Base-by-base conservation (phyloP, 2,113 vertebrate genomes). In the Amia ocellicauda region DNA sequence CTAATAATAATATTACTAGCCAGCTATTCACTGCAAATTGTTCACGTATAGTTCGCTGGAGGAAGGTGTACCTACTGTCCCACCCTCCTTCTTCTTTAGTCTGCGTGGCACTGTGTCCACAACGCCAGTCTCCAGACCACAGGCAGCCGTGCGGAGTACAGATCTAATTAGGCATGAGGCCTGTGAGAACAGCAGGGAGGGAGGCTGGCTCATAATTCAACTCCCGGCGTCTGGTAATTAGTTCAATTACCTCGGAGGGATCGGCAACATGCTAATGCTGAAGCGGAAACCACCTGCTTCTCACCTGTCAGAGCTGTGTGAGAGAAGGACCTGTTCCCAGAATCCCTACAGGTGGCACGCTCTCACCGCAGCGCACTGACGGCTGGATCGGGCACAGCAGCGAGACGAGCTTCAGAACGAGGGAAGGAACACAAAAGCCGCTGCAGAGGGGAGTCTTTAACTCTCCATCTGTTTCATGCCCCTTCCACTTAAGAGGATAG, bases 211-310 rank as follows among this genome's bases (percentile, higher is more conserved):
- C 31, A 57, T 61, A 28, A 52, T 23, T 29, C 51, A n/a, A 17
- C 57, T 27, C 19, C 57, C 17, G 41, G 26, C 58, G 50, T 42
- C 45, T 58, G 49, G 19, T 69, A 60, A 69, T 69, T 45, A 69
- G 50, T 10, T 29, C 42, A 50, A 62, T 66, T 70, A 61, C 17
- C 59, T 51, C 20, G 29, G 58, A 70, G 43, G 58, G 50, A 62
- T 59, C 28, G 45, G 28, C 41, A 16, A 13, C 29, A 17, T 43
- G 29, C 26, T 56, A 51, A 65, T 57, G 14, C 36, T 36, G 20
- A n/a, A 53, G 20, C 20, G 4, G 19, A 22, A 26, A 26, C 51
- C 17, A 13, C 19, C 17, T 53, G 27, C 26, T 31, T 36, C 31
- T 23, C 43, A 58, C 42, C 63, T 58, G 54, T 65, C 55, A 58